These are phyloP conservation scores for Noctua fimbriata DNA, from an alignment of 2,888 invertebrate genomes.

Conservation along the genomic window DNA sequence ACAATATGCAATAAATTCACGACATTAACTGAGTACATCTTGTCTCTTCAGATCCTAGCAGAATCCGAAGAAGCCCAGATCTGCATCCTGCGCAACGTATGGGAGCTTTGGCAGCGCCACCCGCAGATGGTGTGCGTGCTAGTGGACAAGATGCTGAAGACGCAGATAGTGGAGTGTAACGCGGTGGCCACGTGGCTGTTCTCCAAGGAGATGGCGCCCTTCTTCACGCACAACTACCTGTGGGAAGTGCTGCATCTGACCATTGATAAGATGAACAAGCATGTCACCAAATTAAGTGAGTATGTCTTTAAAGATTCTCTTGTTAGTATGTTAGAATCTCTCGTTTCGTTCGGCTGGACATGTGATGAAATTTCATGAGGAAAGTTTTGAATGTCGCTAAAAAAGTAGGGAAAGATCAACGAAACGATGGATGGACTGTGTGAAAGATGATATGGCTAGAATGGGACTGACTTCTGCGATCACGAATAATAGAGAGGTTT, in stretches of 20 bases:
- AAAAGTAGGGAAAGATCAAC: background rate
- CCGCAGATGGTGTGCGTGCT: constrained; percentile 99
- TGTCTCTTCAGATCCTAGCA: constrained; percentile 93
- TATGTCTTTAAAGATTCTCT: constrained; percentile 53
- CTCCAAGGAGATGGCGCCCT: constrained; percentile 96
- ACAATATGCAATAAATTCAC: no score
- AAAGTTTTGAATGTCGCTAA: background rate
- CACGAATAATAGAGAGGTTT: background rate
- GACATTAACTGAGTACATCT: background rate
- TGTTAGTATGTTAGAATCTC: no score
- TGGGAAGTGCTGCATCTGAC: constrained; percentile 99
- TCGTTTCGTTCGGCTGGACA: background rate
- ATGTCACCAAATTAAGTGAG: constrained; percentile 95
- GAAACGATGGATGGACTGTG: background rate
- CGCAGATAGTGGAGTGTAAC: constrained; percentile 98
- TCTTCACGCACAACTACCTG: constrained; percentile 97
- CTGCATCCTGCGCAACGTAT: constrained; percentile 97
- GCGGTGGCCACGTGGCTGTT: constrained; percentile 99
- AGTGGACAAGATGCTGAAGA: constrained; percentile 99
- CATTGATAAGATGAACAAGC: constrained; percentile 98
- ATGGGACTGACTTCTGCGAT: background rate
- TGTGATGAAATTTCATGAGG: background rate
- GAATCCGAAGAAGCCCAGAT: constrained; percentile 99
- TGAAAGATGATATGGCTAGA: background rate
- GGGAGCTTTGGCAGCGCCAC: constrained; percentile 98